phyloP scores from a whole-genome alignment of 2,888 invertebrate species.

The Epinotia brunnichana region DNA sequence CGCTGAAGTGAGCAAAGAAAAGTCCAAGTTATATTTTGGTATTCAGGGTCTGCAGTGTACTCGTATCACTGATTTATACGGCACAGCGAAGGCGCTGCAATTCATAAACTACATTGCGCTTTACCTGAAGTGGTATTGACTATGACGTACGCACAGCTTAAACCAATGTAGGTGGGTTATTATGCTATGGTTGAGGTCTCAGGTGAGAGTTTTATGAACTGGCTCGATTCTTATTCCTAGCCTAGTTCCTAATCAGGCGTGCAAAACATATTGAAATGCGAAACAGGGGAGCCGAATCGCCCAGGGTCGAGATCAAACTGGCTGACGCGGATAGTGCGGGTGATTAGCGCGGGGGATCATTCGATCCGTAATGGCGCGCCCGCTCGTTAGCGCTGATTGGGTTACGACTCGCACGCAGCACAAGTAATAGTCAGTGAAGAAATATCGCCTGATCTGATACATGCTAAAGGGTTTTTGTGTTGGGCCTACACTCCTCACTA shows the following conservation, averaged over 20 bases:
- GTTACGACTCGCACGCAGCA: slow-evolving; percentile 44
- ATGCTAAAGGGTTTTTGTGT: background rate
- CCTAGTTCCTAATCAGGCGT: background rate
- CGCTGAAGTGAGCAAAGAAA: slow-evolving; percentile 8
- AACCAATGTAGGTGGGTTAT: no score
- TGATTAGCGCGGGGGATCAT: slow-evolving; percentile 27
- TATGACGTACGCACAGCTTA: no score
- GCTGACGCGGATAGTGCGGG: slow-evolving; percentile 19
- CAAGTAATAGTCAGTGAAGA: slow-evolving; percentile 7
- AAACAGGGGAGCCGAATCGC: background rate
- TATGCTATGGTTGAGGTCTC: no score
- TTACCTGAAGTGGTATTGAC: no score
- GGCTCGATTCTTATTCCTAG: background rate
- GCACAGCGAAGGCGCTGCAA: background rate
- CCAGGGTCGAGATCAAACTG: background rate
- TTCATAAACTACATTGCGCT: no score
- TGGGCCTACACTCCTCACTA: background rate
- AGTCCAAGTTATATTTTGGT: slow-evolving; percentile 7
- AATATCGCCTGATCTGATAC: background rate
- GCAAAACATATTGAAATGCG: background rate
- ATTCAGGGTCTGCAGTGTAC: background rate
- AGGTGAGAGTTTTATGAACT: no score
- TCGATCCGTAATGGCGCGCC: slow-evolving; percentile 48
- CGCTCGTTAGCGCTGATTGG: slow-evolving; percentile 53
- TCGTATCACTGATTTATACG: slow-evolving; percentile 1